phyloP scores from a whole-genome alignment of 2,888 invertebrate species.

The Osedax fenrisi region DNA sequence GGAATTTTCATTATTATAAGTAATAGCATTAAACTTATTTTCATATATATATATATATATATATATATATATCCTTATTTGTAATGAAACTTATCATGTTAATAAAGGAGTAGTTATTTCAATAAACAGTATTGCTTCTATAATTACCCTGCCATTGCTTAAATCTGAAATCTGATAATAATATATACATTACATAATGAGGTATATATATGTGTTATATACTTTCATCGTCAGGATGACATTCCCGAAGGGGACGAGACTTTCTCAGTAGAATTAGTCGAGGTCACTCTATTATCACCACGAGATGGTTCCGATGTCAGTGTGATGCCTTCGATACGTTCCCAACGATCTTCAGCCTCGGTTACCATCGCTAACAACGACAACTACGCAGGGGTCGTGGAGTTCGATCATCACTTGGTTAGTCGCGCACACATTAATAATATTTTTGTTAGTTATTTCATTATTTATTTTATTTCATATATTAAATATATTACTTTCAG shows the following conservation, averaged over 20 bases:
- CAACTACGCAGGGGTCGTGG: constrained; percentile 44
- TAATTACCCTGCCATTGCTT: no score
- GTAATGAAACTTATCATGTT: no score
- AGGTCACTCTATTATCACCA: constrained; percentile 38
- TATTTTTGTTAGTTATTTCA: background rate
- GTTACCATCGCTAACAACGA: constrained; percentile 47
- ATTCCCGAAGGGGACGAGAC: constrained; percentile 45
- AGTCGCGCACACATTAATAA: constrained; percentile 15
- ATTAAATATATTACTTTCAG: background rate
- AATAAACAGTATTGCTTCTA: no score
- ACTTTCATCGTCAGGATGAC: no score
- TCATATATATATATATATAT: no score
- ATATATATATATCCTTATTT: no score
- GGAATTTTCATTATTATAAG: no score
- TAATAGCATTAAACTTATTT: no score
- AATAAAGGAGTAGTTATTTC: no score
- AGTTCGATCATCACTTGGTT: constrained; percentile 45
- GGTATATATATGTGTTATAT: no score
- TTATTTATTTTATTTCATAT: background rate
- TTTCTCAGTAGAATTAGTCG: constrained; percentile 46
- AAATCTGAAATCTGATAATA: no score
- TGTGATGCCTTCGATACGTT: constrained; percentile 40
- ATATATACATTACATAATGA: no score
- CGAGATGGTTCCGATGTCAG: background rate
- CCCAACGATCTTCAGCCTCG: constrained; percentile 39